These are phyloP conservation scores for Drosophila repleta DNA, from an alignment of 1,140 invertebrate species.

Conservation along the genomic window DNA sequence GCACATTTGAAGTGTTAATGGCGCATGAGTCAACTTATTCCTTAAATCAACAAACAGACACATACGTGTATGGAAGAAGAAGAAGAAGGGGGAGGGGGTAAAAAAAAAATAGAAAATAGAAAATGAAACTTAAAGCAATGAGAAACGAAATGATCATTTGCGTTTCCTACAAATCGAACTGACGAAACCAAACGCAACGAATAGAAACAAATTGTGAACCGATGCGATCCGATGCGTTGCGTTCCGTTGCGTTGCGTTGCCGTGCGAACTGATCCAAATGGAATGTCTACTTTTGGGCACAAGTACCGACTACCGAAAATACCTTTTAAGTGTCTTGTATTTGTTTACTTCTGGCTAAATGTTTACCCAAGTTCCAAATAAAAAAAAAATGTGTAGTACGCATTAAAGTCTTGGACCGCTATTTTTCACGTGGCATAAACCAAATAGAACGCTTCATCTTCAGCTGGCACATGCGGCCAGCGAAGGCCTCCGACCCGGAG, in stretches of 20 bases:
- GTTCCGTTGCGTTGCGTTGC: conserved; percentile 11
- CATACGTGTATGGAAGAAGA: conserved; percentile 13
- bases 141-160: conserved; percentile 64
- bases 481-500: background rate
- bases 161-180: conserved; percentile 48
- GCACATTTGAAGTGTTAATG: conserved; percentile 71
- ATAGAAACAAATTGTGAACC: conserved; percentile 4
- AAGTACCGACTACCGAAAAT: conserved; percentile 76
- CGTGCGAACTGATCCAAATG: conserved; percentile 20
- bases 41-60: conserved; percentile 70
- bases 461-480: conserved; percentile 13
- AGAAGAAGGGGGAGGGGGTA: background rate
- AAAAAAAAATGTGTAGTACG: conserved; percentile 69
- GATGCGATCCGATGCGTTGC: conserved; percentile 7
- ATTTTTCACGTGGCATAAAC: conserved; percentile 72
- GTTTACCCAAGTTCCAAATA: conserved; percentile 75
- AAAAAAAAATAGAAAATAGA: conserved; percentile 10
- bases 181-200: conserved; percentile 43
- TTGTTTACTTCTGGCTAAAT: conserved; percentile 79
- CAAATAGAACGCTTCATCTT: conserved; percentile 40
- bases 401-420: conserved; percentile 74
- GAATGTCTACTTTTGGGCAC: conserved; percentile 74
- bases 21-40: conserved; percentile 77
- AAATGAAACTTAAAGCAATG: conserved; percentile 9
- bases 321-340: conserved; percentile 79